Evolutionary conservation across 92 coral and sea anemone genomes (phyloP).

Genomic region (Heliopora coerulea): DNA sequence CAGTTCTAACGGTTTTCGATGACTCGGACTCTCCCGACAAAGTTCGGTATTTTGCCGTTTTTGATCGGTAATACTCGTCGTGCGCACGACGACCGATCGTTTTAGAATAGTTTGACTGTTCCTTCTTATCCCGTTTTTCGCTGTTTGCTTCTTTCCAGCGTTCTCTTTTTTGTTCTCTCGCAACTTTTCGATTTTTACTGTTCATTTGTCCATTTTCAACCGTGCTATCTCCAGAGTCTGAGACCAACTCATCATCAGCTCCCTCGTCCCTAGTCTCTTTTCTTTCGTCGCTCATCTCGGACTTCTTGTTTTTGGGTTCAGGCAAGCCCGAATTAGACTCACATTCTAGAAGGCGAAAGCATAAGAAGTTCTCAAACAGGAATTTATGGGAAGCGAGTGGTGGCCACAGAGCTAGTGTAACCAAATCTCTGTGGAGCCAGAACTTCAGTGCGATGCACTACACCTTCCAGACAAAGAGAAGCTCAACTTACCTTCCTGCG

Average conservation of each 20-base stretch:
- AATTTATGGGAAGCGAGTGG: too few species aligned
- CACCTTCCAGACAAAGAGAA: too few species aligned
- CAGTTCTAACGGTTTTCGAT: background rate
- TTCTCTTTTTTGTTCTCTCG: slow-evolving; percentile 8
- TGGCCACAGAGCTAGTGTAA: too few species aligned
- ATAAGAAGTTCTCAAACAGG: too few species aligned
- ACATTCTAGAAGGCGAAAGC: slow-evolving; percentile 21
- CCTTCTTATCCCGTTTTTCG: background rate
- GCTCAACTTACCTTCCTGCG: slow-evolving; percentile 80
- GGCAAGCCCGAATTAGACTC: slow-evolving; percentile 32
- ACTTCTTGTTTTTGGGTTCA: slow-evolving; percentile 22
- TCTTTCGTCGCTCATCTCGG: background rate
- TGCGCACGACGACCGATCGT: slow-evolving; percentile 4
- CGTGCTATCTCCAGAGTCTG: slow-evolving; percentile 40
- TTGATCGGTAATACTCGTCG: slow-evolving; percentile 34
- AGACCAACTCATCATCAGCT: slow-evolving; percentile 26
- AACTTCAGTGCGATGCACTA: too few species aligned
- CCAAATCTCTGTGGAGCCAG: too few species aligned
- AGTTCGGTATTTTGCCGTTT: slow-evolving; percentile 26
- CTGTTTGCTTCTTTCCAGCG: background rate
- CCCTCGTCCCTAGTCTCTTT: slow-evolving; percentile 33
- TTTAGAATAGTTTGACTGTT: slow-evolving; percentile 26
- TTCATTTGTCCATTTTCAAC: slow-evolving; percentile 23
- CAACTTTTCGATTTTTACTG: background rate
- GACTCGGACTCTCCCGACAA: slow-evolving; percentile 23